phyloP scores from a whole-genome alignment of 2,888 invertebrate species.

The Eueremaeus valkanovi region DNA sequence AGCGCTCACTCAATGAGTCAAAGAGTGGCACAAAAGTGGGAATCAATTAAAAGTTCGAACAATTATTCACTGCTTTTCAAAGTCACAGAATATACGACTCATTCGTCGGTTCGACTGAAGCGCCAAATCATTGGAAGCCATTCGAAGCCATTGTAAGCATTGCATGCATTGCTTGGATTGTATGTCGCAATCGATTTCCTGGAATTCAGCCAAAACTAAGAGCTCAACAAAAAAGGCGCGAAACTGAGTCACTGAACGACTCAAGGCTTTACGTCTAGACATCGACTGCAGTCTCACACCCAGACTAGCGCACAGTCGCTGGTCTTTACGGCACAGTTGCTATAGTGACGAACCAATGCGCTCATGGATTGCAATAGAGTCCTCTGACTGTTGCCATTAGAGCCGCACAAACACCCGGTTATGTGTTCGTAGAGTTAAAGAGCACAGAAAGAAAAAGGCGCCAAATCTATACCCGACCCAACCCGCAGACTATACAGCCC shows the following conservation, averaged over 20 bases:
- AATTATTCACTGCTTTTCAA: not conserved
- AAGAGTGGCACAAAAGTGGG: not conserved
- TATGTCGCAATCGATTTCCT: conserved; percentile 30
- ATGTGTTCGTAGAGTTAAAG: too few relatives aligned
- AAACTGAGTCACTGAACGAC: conserved; percentile 24
- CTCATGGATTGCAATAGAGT: too few relatives aligned
- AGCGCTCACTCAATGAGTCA: too few relatives aligned
- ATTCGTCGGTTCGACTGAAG: not conserved
- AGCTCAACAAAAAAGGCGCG: not conserved
- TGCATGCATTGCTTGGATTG: not conserved
- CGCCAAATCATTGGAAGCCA: not conserved
- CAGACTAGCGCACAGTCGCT: not conserved
- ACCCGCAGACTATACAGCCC: too few relatives aligned
- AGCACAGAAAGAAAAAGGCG: too few relatives aligned
- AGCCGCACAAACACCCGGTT: too few relatives aligned
- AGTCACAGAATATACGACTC: not conserved
- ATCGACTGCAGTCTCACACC: not conserved
- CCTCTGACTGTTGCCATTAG: too few relatives aligned
- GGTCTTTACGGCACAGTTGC: too few relatives aligned
- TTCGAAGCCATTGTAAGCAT: not conserved
- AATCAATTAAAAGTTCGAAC: not conserved
- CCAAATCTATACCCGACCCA: too few relatives aligned
- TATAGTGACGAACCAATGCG: too few relatives aligned
- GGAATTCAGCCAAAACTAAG: conserved; percentile 8
- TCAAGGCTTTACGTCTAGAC: not conserved